Conservation (phyloP, 2,888 invertebrate species). For the Parelbella ahira region DNA sequence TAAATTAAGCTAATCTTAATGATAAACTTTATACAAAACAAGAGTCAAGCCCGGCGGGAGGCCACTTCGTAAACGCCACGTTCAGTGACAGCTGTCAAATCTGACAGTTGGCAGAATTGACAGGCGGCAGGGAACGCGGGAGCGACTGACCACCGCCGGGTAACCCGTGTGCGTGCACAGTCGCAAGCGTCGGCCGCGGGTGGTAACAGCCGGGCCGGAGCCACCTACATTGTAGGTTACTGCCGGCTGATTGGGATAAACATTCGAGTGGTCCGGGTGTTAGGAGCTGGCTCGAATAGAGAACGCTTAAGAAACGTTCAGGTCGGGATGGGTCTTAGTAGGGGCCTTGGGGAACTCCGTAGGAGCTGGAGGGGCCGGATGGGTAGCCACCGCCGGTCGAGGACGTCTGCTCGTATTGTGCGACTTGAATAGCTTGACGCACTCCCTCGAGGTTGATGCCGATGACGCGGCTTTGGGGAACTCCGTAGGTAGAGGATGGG, state of each 20-base stretch:
- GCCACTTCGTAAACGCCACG: conserved; percentile 57
- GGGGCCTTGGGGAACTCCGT: conserved; percentile 82
- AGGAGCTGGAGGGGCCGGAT: conserved; percentile 80
- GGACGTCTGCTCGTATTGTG: conserved; percentile 87
- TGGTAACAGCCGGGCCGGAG: conserved; percentile 50
- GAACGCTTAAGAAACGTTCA: conserved; percentile 41
- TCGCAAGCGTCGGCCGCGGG: conserved; percentile 70
- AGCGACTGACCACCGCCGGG: conserved; percentile 67
- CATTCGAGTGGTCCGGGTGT: conserved; percentile 58
- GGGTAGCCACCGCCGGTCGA: conserved; percentile 56
- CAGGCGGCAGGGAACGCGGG: conserved; percentile 31
- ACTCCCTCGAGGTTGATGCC: conserved; percentile 92
- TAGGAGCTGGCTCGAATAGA: conserved; percentile 56
- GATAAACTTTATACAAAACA: conserved; percentile 76
- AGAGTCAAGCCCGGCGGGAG: conserved; percentile 64
- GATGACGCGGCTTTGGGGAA: conserved; percentile 85
- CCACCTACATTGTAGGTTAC: conserved; percentile 78
- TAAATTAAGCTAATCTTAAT: conserved; percentile 70
- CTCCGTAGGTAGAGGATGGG: conserved; percentile 82
- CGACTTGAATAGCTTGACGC: conserved; percentile 92
- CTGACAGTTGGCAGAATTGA: conserved; percentile 31
- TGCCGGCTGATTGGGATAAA: conserved; percentile 53
- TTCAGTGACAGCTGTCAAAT: conserved; percentile 32
- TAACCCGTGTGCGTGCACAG: conserved; percentile 75
- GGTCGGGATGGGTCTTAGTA: conserved; percentile 55